Evolutionary conservation across 2,113 vertebrate species (phyloP), one percentile per base, ranked within the genome.

Genomic region (Lasiurus cinereus): DNA sequence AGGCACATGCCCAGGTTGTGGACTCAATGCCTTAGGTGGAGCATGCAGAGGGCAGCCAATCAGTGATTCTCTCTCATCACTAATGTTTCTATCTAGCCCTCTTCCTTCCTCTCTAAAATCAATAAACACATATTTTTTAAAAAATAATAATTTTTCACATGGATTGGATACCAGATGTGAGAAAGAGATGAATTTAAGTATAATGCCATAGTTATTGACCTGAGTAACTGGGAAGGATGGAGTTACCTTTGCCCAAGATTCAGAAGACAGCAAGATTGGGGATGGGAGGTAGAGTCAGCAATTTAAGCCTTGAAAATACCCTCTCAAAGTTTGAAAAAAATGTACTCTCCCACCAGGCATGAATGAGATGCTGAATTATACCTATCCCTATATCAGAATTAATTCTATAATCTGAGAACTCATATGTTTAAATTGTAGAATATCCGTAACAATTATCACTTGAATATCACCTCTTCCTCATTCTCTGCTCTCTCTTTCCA

Each of bases 121-220:
- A 62, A 27, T 62, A 62, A 27, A 22, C 22, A 62, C 24, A 62
- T 59, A 59, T 62, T 62, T 22, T 59, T 59, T 24, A 24, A 24
- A 22, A 56, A 56, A 9, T 16, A 52, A 50, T 14, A 56, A 21
- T 22, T 54, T 43, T 59, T 29, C 43, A 76, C n/a, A 50, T 33
- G 43, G 8, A 54, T 10, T 91, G 33, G 67, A 8, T 64, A 67
- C 18, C 3, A 5, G 15, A 16, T 56, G 7, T 91, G 27, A 94
- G 62, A 72, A 50, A 76, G 39, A 87, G 87, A 43, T 36, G 83
- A 87, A 64, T n/a, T n/a, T 48, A 91, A 48, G 3, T 88, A 7
- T 59, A 24, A 11, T 13, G 46, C 31, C 3, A 9, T 21, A 18
- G 2, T 36, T 52, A 39, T 2, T 48, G n/a, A 21, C 46, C 77